Evolutionary conservation across 2,888 invertebrate species (phyloP), one percentile per base, ranked within the genome.

Genomic region (Arenicola marina): DNA sequence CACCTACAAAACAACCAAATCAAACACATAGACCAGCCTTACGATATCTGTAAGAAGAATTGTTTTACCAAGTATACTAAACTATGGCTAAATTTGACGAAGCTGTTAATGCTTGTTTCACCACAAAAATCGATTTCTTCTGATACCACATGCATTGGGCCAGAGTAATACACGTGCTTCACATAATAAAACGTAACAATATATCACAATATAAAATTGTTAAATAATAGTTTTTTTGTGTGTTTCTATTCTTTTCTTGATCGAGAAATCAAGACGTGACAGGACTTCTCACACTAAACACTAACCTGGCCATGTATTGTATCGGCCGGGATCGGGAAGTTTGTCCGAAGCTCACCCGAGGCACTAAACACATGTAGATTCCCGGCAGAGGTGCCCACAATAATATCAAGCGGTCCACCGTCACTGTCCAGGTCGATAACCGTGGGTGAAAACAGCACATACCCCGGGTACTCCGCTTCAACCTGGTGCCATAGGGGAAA

Each of bases 311-410:
- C 75, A 69, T 75, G 72, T 21, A 78, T 61, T 18, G 75, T 66
- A 28, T 65, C 67, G 46, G 72, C 71, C 34, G 68, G 63, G 44
- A 75, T 62, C 2, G 80, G 80, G 61, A 78, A 80, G 2, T 78
- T 77, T 32, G 61, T 24, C 48, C 75, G 65, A 31, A 69, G 67
- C n/a, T 62, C 54, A 15, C 76, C 75, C 15, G 65, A 56, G 2
- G 62, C 44, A 32, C 73, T 69, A 53, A 79, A 62, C 4, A 76
- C 70, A 62, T 77, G 75, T 0, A 80, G 59, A 44, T 70, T 73
- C 2, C 81, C 81, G 15, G 78, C 75, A 0, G 77, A 77, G 0
- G 78, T 74, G 15, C 76, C 79, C 1, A 76, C 62, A 4, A 80
- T 63, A 11, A 78, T 73, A 68, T 80, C 80, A 51, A 76, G 62